phyloP scores from a whole-genome alignment of 2,888 invertebrate genomes.

The Diplolepis rosae region DNA sequence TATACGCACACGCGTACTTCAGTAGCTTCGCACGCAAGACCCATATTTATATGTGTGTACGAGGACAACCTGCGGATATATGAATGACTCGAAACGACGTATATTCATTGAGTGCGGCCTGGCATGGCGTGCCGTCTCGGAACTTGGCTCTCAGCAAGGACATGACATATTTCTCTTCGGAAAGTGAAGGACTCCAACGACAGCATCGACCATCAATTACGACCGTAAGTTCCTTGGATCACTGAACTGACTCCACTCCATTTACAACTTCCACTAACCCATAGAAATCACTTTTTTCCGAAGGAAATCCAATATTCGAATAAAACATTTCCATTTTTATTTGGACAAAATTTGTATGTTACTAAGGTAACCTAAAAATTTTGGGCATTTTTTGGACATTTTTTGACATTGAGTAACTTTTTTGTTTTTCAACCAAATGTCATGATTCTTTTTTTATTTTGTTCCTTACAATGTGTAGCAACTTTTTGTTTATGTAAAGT shows the following conservation, averaged over 20 bases:
- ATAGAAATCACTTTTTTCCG: not conserved
- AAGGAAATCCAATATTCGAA: not conserved
- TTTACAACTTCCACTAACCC: not conserved
- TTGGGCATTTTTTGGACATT: too few relatives aligned
- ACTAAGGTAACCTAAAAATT: too few relatives aligned
- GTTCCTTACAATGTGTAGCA: too few relatives aligned
- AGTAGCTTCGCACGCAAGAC: conserved; percentile 34
- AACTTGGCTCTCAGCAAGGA: conserved; percentile 65
- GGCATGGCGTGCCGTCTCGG: conserved; percentile 56
- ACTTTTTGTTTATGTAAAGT: too few relatives aligned
- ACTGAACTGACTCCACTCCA: conserved; percentile 17
- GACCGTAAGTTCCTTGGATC: conserved; percentile 26
- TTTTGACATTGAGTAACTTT: too few relatives aligned
- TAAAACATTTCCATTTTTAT: not conserved
- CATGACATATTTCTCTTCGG: conserved; percentile 63
- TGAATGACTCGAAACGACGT: conserved; percentile 71
- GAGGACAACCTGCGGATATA: conserved; percentile 68
- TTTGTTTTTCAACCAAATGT: too few relatives aligned
- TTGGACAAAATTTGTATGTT: too few relatives aligned
- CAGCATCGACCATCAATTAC: conserved; percentile 40
- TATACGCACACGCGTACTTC: conserved; percentile 31
- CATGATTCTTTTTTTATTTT: too few relatives aligned
- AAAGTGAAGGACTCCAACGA: conserved; percentile 42
- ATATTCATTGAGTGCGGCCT: conserved; percentile 67
- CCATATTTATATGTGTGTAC: conserved; percentile 46